Evolutionary conservation across 2,888 invertebrate genomes (phyloP).

Genomic region (Lapara coniferarum): DNA sequence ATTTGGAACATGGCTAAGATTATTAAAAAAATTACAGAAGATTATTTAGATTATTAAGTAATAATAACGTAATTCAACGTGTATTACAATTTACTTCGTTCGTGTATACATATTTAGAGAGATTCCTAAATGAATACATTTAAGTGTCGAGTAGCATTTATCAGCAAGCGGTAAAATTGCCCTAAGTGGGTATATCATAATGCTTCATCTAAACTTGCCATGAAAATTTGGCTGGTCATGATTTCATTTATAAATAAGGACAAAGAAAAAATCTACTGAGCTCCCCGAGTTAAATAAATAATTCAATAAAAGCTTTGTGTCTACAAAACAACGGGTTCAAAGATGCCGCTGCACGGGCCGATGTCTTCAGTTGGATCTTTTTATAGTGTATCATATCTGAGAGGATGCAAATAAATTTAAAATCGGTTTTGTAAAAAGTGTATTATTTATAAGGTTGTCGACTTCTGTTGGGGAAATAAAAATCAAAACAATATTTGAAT

Average conservation of each 20-base stretch:
- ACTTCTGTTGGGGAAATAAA: conserved; percentile 11
- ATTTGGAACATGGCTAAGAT: too few species aligned
- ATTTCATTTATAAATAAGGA: not conserved
- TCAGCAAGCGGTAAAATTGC: too few species aligned
- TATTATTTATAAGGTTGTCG: conserved; percentile 14
- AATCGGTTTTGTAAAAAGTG: conserved; percentile 6
- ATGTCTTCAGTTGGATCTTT: not conserved
- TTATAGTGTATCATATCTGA: not conserved
- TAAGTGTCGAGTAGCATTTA: too few species aligned
- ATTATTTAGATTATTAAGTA: too few species aligned
- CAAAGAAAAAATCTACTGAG: not conserved
- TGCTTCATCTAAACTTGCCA: too few species aligned
- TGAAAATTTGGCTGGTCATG: too few species aligned
- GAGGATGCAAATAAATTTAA: conserved; percentile 10
- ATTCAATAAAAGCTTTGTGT: not conserved
- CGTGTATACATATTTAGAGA: too few species aligned
- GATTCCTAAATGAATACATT: too few species aligned
- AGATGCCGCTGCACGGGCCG: not conserved
- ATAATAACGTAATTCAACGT: too few species aligned
- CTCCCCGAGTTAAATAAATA: not conserved
- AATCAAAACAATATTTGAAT: conserved; percentile 20
- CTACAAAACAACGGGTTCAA: not conserved
- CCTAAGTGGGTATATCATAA: too few species aligned
- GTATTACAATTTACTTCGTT: too few species aligned
- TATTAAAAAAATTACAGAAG: too few species aligned